Evolutionary conservation across 2,797 vertebrate genomes (phyloP).

Genomic region (Semotilus atromaculatus): DNA sequence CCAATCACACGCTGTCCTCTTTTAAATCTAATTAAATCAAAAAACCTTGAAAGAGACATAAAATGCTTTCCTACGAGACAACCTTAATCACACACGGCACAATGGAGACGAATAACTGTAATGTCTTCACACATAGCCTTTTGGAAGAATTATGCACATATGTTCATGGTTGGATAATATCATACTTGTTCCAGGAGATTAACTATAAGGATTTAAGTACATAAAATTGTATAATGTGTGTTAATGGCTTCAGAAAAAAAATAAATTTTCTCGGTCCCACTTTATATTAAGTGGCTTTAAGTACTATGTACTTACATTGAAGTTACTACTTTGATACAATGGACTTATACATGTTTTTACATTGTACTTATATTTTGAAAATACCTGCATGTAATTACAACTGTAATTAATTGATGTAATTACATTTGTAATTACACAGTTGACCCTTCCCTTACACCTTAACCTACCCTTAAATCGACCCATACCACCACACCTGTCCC

Average conservation of each 20-base stretch:
- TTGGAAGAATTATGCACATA: background rate
- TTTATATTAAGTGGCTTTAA: too few species aligned
- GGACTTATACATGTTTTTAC: too few species aligned
- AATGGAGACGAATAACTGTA: background rate
- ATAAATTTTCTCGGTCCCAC: too few species aligned
- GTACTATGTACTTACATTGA: too few species aligned
- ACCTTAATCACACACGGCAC: background rate
- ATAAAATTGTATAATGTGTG: background rate
- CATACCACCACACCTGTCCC: too few species aligned
- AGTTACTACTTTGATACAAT: too few species aligned
- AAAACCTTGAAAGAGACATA: slow-evolving; percentile 39
- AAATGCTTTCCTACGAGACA: slow-evolving; percentile 34
- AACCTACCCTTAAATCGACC: too few species aligned
- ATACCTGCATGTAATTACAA: too few species aligned
- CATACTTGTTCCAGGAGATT: slow-evolving; percentile 7
- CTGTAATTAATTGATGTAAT: too few species aligned
- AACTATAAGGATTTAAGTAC: background rate
- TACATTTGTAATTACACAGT: too few species aligned
- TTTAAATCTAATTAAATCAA: slow-evolving; percentile 50
- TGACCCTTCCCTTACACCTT: too few species aligned
- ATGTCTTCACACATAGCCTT: background rate
- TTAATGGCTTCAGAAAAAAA: background rate
- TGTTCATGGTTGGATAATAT: background rate
- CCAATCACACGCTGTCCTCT: slow-evolving; percentile 26
- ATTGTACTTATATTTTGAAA: too few species aligned